These are phyloP conservation scores for Parasteatoda tepidariorum DNA, from an alignment of 1,140 invertebrate species.

Conservation along the genomic window DNA sequence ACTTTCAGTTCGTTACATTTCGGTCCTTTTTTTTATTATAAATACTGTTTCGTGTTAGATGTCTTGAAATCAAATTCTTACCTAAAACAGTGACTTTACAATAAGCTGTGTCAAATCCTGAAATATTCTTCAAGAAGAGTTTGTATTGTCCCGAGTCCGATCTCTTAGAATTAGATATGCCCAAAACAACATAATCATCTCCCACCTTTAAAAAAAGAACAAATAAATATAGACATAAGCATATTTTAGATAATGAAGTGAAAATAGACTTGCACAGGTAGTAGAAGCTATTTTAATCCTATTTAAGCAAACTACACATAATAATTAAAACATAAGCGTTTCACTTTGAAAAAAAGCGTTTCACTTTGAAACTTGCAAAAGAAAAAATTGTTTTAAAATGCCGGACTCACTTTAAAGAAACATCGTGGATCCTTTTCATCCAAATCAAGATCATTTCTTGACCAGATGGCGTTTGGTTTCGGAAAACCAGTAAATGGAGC, in stretches of 20 bases:
- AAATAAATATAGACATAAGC: constrained; percentile 1
- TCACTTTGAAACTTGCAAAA: too few relatives aligned
- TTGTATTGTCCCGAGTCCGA: constrained; percentile 92
- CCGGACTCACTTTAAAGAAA: constrained; percentile 79
- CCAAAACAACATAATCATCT: constrained; percentile 87
- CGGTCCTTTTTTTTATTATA: too few relatives aligned
- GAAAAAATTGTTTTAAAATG: too few relatives aligned
- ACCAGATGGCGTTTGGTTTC: constrained; percentile 93
- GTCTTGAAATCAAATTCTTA: constrained; percentile 66
- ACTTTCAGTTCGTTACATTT: too few relatives aligned
- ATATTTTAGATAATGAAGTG: neutral
- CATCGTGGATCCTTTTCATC: constrained; percentile 81
- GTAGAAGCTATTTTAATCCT: neutral
- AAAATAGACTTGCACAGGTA: too few relatives aligned
- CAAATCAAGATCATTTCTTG: constrained; percentile 72
- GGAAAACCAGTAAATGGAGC: constrained; percentile 96
- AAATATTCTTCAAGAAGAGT: constrained; percentile 91
- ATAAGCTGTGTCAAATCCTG: constrained; percentile 92
- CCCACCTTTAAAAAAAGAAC: constrained; percentile 73
- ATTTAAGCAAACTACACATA: neutral
- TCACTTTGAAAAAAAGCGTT: too few relatives aligned
- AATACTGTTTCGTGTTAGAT: too few relatives aligned
- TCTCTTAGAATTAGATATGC: constrained; percentile 91
- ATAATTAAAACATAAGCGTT: neutral
- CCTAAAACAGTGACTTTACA: constrained; percentile 92